These are phyloP conservation scores for Passerculus sandwichensis DNA, from an alignment of 2,797 vertebrate species.

Conservation along the genomic window DNA sequence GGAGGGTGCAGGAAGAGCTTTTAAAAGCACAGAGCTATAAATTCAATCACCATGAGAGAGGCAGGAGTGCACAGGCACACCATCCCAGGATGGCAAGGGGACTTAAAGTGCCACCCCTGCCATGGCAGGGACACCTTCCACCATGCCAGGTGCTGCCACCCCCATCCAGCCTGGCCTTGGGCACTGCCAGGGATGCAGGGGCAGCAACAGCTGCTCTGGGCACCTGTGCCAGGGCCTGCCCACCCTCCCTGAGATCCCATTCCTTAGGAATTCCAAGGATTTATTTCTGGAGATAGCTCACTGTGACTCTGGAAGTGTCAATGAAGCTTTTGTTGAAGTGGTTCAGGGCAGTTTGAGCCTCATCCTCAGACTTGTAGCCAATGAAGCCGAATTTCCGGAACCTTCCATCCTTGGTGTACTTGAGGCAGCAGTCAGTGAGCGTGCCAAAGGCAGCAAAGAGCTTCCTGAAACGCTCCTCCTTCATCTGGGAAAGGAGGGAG, in stretches of 20 bases:
- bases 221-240: background rate
- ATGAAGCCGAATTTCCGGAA: slow-evolving; percentile 97
- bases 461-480: slow-evolving; percentile 88
- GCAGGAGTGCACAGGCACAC: background rate
- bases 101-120: background rate
- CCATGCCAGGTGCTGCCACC: background rate
- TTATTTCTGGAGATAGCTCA: slow-evolving; percentile 49
- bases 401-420: slow-evolving; percentile 93
- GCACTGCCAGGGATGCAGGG: background rate
- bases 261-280: background rate
- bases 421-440: slow-evolving; percentile 90
- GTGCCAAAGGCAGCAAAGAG: slow-evolving; percentile 90
- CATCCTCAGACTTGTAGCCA: slow-evolving; percentile 89
- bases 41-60: accelerated
- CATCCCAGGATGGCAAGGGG: accelerated
- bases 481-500: slow-evolving; percentile 80
- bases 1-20: accelerated
- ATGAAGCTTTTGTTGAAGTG: slow-evolving; percentile 93
- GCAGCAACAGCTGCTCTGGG: background rate
- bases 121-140: background rate
- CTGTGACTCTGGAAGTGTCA: slow-evolving; percentile 89
- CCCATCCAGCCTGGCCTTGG: background rate
- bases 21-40: background rate
- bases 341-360: slow-evolving; percentile 82
- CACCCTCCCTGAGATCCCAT: background rate